Base-by-base conservation (phyloP, 1,140 invertebrate species). In the Oryzaephilus surinamensis region DNA sequence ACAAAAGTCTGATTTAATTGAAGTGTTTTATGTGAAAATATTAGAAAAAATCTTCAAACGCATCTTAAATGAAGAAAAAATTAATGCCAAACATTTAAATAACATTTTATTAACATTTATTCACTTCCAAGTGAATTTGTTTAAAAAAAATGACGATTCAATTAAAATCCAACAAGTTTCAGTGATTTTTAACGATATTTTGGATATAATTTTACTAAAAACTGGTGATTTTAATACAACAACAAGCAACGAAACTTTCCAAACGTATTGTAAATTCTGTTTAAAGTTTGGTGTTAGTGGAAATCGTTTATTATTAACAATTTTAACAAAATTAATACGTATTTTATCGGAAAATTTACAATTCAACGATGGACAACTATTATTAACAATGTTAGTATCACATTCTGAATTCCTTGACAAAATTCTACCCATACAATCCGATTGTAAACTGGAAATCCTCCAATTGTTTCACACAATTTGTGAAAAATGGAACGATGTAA, bases 361-460 rank as follows among this genome's bases (percentile, higher is more conserved):
- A n/a, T n/a, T n/a, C n/a, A n/a, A n/a, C n/a, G n/a, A n/a, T n/a
- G 62, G 69, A 0, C 64, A 65, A 11, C 65, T 66, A 8, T 54
- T 83, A 17, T 77, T 80, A 42, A 79, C 83, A 47, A 81, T 83
- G 79, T 68, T 74, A n/a, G 71, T 73, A 8, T 75, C 77, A 1
- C 80, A 84, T 64, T 82, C 81, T 0, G 76, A 80, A 49, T 82
- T 81, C 56, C 60, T 79, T 19, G 77, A 79, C 46, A 65, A 77
- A 0, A 72, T 80, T 64, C 45, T 79, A 3, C 69, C 65, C 32
- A 3, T 3, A 4, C 43, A 67, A 59, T 58, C 65, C 52, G 66
- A 70, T 27, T 66, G 67, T 5, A 76, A 76, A 52, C 65, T 66
- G 2, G 63, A 73, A 52, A 50, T 84, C 6, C 46, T 79, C 10